Evolutionary conservation across 2,113 vertebrate species (phyloP).

Genomic region (Electrona antarctica): DNA sequence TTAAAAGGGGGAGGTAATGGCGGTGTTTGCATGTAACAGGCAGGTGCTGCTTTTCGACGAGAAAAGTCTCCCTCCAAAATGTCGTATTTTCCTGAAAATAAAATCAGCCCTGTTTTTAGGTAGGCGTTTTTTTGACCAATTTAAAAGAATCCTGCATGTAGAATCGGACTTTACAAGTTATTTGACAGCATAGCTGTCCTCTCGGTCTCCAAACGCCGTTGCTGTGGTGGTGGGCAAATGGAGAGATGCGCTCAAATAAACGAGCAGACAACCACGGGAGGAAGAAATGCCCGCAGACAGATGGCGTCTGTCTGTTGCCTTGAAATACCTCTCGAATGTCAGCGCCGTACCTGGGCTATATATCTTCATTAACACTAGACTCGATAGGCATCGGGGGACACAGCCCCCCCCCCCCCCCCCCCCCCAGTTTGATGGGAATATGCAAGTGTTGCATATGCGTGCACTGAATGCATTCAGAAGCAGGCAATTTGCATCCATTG

Average conservation of each 20-base stretch:
- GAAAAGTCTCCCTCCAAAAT: too few relatives aligned
- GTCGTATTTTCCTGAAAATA: too few relatives aligned
- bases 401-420: background rate
- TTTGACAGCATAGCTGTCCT: constrained; percentile 29
- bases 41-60: too few relatives aligned
- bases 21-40: too few relatives aligned
- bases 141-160: background rate
- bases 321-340: constrained; percentile 51
- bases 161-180: background rate
- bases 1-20: background rate
- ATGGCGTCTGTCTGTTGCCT: constrained; percentile 56
- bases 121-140: background rate
- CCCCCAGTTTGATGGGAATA: constrained; percentile 52
- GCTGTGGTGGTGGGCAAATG: too few relatives aligned
- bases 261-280: constrained; percentile 40
- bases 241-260: constrained; percentile 45
- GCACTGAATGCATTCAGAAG: constrained; percentile 30
- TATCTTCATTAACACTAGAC: constrained; percentile 64
- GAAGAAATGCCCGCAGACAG: constrained; percentile 46
- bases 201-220: constrained; percentile 28
- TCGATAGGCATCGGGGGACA: constrained; percentile 60
- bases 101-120: too few relatives aligned
- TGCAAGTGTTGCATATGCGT: constrained; percentile 41
- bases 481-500: constrained; percentile 57
- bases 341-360: constrained; percentile 60